Base-by-base conservation (phyloP, 1,140 invertebrate species). In the Druon quercuslanigerum region DNA sequence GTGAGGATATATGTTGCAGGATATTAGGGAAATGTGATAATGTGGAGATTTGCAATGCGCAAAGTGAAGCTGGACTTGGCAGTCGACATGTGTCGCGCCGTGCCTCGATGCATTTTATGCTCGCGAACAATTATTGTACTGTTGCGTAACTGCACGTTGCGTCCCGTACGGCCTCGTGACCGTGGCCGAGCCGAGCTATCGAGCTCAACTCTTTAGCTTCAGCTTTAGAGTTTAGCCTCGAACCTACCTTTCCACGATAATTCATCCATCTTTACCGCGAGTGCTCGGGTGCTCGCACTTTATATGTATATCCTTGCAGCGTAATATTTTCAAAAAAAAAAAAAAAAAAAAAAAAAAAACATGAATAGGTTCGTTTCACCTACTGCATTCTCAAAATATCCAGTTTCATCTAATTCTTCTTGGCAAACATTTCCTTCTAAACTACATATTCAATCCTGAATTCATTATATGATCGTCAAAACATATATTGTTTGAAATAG, bases 171-270 rank as follows among this genome's bases (percentile, higher is more conserved):
- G 88, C 87, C 88, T 86, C 86, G 85, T 86, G 89, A 87, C 88
- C 88, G 85, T 90, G 87, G 86, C 87, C 89, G 84, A 86, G 86
- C 87, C 89, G 84, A 86, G 81, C 84, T 81, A 80, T 82, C 76
- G 80, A 77, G 81, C 78, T 56, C 66, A 74, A 74, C 51, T 51
- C 51, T 50, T 56, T 72, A 33, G 25, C 25, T 33, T 33, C 25
- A 33, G 25, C 25, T 33, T 33, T 33, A 33, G 25, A 33, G 25
- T 33, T 33, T 33, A 19, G 72, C 40, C 51, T 70, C 72, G 66
- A 66, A 60, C 57, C 50, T 40, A 17, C 46, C 51, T 40, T 72
- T 66, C 60, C 16, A 25, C 60, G 60, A 46, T 66, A 66, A 66
- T 66, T 33, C 25, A 19, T 51, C 56, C 57, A 50, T 74, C 54